Evolutionary conservation across 2,113 vertebrate genomes (phyloP), one percentile per base, ranked within the genome.

Genomic region (Albula goreensis): DNA sequence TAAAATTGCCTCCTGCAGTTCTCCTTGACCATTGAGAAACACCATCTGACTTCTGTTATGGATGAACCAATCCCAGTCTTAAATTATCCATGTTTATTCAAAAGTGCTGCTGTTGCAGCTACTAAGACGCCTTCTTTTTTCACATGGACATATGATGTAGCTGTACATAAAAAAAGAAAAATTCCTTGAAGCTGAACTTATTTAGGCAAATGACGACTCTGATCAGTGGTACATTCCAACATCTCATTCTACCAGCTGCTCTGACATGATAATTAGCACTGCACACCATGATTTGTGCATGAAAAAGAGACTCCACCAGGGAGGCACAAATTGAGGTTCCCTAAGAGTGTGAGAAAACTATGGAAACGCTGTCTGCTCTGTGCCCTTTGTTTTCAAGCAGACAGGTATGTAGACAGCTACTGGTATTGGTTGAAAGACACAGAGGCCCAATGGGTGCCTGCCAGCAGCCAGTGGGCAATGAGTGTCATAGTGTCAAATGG

Each of bases 71-170:
- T 56, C 50, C 70, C 13, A 56, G 50, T 74, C 70, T 53, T 85
- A 78, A 56, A 66, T 83, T 70, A 50, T n/a, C 48, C 5, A 48
- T 83, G 56, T 83, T 57, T 83, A 70, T 70, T 70, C 9, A 19
- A 50, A 31, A 15, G 19, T 50, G 9, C 82, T n/a, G 15, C 31
- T 66, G 48, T 11, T 56, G 60, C 41, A 15, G 81, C 51, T 81
- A 82, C 81, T 4, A 57, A 9, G 25, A 51, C 25, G 31, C 31
- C 31, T 82, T 17, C 25, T 41, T 57, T 82, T 12, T 82, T 31
- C 9, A 15, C 31, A 17, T 63, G n/a, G 12, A 51, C 56, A n/a
- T 53, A 41, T n/a, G 11, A 13, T 9, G 19, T 56, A 70, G 60
- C 25, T 49, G n/a, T 52, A 25, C 4, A 6, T 10, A 57, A 25